Percentiles rank a stretch among this genome's conserved stretches.
Conservation (phyloP, 2,888 invertebrate species). For the Furcula furcula region DNA sequence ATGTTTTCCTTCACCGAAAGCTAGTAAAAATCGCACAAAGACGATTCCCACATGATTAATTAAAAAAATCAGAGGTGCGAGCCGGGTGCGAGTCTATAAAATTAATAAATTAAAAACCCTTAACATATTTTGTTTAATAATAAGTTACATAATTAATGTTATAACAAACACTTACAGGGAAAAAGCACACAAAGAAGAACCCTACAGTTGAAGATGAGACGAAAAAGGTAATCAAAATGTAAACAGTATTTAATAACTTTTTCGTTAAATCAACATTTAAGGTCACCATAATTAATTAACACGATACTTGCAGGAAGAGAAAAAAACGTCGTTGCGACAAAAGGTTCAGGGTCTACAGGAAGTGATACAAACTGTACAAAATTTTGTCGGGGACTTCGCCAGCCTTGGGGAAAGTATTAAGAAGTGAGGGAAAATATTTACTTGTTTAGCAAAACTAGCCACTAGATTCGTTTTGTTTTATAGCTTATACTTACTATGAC, state of each 20-base stretch:
- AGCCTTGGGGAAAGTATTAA: slow-evolving; percentile 94
- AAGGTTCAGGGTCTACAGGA: slow-evolving; percentile 95
- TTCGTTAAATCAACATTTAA: not conserved
- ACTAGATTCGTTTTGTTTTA: no score
- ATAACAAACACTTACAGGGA: slow-evolving; percentile 38
- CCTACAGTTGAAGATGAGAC: slow-evolving; percentile 21
- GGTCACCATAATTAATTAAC: not conserved
- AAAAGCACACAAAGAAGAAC: slow-evolving; percentile 20
- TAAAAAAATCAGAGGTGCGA: no score
- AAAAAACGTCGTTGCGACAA: slow-evolving; percentile 94
- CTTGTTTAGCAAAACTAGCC: no score
- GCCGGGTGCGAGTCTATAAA: no score
- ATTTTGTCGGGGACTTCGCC: slow-evolving; percentile 94
- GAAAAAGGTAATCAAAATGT: slow-evolving; percentile 15
- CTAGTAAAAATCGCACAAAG: no score
- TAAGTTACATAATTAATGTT: no score
- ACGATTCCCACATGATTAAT: no score
- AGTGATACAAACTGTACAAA: slow-evolving; percentile 96
- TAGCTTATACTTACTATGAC: no score
- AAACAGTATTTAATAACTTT: not conserved
- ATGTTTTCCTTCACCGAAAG: no score
- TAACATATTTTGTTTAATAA: no score
- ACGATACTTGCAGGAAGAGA: slow-evolving; percentile 86
- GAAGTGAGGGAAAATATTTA: slow-evolving; percentile 89
- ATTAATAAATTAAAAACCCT: no score